Evolutionary conservation across 2,888 invertebrate genomes (phyloP).

Genomic region (Dryomyza anilis): DNA sequence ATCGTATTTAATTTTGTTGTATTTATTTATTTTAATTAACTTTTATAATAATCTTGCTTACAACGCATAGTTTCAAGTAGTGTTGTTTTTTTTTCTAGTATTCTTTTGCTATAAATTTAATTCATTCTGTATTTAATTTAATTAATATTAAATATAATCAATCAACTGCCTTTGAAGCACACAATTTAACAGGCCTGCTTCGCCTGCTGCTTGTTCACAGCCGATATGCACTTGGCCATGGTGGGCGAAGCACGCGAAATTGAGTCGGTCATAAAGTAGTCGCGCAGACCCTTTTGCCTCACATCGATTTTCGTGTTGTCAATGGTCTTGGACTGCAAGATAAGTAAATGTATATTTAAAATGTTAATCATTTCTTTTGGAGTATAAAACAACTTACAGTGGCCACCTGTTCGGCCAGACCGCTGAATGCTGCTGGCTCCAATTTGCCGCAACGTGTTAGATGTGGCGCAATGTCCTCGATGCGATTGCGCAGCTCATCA

Average conservation of each 20-base stretch:
- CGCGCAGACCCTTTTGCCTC: constrained; percentile 77
- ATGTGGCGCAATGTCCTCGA: constrained; percentile 88
- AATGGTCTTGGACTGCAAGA: constrained; percentile 60
- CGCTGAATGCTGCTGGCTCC: constrained; percentile 83
- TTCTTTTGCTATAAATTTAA: too few relatives aligned
- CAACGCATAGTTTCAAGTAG: neutral
- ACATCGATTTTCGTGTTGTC: constrained; percentile 70
- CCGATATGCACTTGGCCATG: constrained; percentile 98
- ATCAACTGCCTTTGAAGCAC: too few relatives aligned
- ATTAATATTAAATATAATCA: neutral
- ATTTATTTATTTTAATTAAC: too few relatives aligned
- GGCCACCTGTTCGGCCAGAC: constrained; percentile 77
- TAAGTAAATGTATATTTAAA: neutral
- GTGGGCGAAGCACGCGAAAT: constrained; percentile 96
- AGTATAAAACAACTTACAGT: constrained; percentile 62
- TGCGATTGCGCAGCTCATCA: constrained; percentile 78
- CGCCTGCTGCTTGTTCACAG: constrained; percentile 71
- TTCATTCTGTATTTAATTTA: neutral
- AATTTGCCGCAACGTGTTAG: constrained; percentile 82
- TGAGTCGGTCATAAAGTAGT: constrained; percentile 94
- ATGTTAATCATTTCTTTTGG: neutral
- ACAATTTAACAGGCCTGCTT: constrained; percentile 24
- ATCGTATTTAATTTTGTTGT: neutral
- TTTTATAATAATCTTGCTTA: too few relatives aligned
- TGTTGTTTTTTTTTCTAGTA: neutral